Evolutionary conservation across 2,888 invertebrate species (phyloP).

Genomic region (Seira sanloemensis): DNA sequence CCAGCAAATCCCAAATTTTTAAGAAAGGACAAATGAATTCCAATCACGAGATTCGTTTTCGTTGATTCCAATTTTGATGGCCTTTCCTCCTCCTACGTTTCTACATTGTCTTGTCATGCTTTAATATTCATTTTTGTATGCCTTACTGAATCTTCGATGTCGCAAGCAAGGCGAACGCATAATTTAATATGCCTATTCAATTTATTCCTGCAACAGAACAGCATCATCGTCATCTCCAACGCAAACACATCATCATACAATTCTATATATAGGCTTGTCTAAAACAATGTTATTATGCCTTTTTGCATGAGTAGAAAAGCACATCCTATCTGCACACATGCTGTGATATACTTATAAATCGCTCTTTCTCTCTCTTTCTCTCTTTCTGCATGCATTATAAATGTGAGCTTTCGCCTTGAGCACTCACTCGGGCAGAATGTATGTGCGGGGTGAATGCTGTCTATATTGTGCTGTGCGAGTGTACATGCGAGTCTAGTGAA

Average conservation of each 20-base stretch:
- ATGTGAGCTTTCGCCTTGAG: conserved; percentile 14
- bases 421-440: not conserved
- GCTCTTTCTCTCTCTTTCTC: too few species aligned
- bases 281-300: not conserved
- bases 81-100: not conserved
- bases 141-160: not conserved
- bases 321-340: not conserved
- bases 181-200: conserved; percentile 9
- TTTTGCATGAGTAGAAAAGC: not conserved
- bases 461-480: not conserved
- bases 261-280: not conserved
- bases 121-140: not conserved
- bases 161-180: not conserved
- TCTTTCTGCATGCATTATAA: conserved; percentile 9
- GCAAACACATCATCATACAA: not conserved
- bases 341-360: too few species aligned
- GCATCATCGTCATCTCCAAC: not conserved
- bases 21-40: too few species aligned
- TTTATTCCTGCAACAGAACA: conserved; percentile 22
- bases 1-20: too few species aligned
- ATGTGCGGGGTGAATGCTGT: not conserved
- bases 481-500: not conserved
- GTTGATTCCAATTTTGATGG: not conserved
- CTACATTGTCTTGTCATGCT: not conserved
- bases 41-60: too few species aligned